Percentiles rank a stretch among this genome's conserved stretches.
These are phyloP conservation scores for Dorcus parallelipipedus DNA, from an alignment of 2,888 invertebrate species.

Conservation along the genomic window DNA sequence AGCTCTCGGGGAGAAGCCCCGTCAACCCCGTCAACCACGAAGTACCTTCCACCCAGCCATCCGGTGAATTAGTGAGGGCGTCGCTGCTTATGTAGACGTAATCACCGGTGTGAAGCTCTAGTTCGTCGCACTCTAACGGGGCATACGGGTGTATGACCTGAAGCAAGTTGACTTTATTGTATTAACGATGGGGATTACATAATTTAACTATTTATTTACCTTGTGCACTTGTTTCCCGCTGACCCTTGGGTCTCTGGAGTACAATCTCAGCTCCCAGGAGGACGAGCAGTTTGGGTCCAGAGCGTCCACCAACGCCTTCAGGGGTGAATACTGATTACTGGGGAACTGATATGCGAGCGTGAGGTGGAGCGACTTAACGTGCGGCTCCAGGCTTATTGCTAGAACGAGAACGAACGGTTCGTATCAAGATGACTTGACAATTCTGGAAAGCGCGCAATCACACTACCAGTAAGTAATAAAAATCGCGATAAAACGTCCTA, in stretches of 20 bases:
- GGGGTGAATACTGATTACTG: slow-evolving; percentile 63
- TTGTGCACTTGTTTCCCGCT: slow-evolving; percentile 63
- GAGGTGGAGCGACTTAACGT: slow-evolving; percentile 81
- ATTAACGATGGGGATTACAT: no score
- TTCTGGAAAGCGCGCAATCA: background rate
- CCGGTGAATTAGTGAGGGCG: slow-evolving; percentile 68
- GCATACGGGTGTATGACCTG: slow-evolving; percentile 74
- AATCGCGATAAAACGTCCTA: background rate
- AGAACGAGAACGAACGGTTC: slow-evolving; percentile 32
- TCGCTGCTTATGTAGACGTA: slow-evolving; percentile 79
- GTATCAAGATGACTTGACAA: slow-evolving; percentile 18
- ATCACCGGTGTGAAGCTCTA: slow-evolving; percentile 82
- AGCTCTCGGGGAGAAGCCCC: slow-evolving; percentile 78
- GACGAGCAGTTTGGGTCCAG: slow-evolving; percentile 65
- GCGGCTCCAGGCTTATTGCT: slow-evolving; percentile 74
- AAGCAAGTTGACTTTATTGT: slow-evolving; percentile 4
- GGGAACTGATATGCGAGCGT: slow-evolving; percentile 88
- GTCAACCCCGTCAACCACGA: slow-evolving; percentile 79
- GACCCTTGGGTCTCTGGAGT: slow-evolving; percentile 79
- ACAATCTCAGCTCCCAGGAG: slow-evolving; percentile 82
- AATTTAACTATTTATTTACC: slow-evolving; percentile 26
- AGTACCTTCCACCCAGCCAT: slow-evolving; percentile 85
- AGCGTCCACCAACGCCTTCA: slow-evolving; percentile 71
- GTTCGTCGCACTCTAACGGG: slow-evolving; percentile 76
- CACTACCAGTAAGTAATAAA: background rate